These are phyloP conservation scores for Stichopus chloronotus DNA, from an alignment of 35 echinoderm and acorn worm genomes.

Conservation along the genomic window DNA sequence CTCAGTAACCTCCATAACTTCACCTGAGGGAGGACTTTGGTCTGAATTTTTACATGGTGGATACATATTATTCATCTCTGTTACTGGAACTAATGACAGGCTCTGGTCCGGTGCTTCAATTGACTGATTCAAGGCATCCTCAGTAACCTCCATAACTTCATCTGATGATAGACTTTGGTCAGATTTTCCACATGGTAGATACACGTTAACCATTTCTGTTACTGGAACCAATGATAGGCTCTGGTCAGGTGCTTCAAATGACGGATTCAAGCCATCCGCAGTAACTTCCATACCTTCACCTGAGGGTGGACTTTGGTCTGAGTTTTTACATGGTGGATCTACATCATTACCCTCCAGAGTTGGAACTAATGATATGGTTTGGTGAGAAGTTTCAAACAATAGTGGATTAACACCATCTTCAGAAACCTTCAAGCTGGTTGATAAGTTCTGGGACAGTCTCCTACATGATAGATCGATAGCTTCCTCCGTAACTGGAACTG, in stretches of 20 bases:
- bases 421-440: neutral
- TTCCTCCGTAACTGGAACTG: neutral
- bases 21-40: neutral
- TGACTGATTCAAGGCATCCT: neutral
- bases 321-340: neutral
- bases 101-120: neutral
- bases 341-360: slow-evolving; percentile 9
- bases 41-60: neutral
- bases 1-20: neutral
- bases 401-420: neutral
- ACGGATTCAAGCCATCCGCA: neutral
- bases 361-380: neutral
- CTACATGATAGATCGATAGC: neutral
- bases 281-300: neutral
- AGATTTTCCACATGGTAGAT: neutral
- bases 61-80: neutral
- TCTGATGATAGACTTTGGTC: neutral
- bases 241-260: slow-evolving; percentile 9
- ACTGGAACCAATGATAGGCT: neutral
- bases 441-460: neutral
- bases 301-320: neutral
- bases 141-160: slow-evolving; percentile 5
- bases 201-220: neutral
- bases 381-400: neutral
- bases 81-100: neutral